Percentiles rank a stretch among this genome's conserved stretches.
phyloP scores from a whole-genome alignment of 2,113 vertebrate genomes.

The Anser brachyrhynchus region DNA sequence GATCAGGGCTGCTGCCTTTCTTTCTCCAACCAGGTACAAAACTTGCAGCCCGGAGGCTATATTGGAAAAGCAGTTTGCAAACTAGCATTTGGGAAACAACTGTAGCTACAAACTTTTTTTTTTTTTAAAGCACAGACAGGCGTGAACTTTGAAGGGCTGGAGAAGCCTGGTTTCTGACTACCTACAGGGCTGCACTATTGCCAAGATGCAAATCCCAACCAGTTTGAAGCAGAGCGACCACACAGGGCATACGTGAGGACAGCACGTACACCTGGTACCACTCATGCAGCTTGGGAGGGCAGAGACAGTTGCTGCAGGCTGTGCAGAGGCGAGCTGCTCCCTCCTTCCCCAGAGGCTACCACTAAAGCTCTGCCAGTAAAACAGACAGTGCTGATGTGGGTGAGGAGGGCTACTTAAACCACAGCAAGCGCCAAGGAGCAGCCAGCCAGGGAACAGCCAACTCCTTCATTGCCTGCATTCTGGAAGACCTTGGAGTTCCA shows the following conservation, averaged over 20 bases:
- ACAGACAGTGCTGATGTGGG: not conserved
- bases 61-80: not conserved
- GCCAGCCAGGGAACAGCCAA: not conserved
- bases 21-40: not conserved
- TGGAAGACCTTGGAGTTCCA: not conserved
- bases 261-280: fast-evolving
- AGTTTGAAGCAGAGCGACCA: not conserved
- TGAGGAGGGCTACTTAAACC: not conserved
- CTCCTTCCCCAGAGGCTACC: not conserved
- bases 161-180: not conserved
- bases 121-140: not conserved
- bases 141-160: not conserved
- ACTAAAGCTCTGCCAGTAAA: not conserved
- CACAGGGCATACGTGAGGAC: not conserved
- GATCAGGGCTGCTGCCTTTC: not conserved
- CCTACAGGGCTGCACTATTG: not conserved
- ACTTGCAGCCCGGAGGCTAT: not conserved
- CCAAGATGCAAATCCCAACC: not conserved
- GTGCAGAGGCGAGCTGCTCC: not conserved
- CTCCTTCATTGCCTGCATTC: not conserved
- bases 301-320: not conserved
- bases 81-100: not conserved
- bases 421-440: not conserved
- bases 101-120: not conserved
- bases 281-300: not conserved